phyloP scores from a whole-genome alignment of 2,113 vertebrate species.

The Rhodinocichla rosea region DNA sequence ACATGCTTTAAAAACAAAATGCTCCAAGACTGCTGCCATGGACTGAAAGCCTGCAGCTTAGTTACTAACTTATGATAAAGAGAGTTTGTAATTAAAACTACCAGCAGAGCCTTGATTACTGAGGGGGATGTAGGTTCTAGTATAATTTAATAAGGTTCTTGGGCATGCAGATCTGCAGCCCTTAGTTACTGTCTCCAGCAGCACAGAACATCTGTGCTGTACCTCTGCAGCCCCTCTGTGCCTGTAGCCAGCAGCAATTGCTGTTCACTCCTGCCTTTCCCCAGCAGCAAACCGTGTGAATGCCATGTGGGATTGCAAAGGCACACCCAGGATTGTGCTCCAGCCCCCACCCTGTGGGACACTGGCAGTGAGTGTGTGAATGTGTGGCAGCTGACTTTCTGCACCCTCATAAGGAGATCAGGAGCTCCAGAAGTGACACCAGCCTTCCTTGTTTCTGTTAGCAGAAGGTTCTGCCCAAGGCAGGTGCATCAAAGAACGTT shows the following conservation, averaged over 20 bases:
- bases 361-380: neutral
- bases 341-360: neutral
- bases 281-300: neutral
- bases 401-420: neutral
- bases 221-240: neutral
- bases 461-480: neutral
- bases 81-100: neutral
- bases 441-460: neutral
- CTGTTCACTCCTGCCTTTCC: neutral
- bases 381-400: neutral
- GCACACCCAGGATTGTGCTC: rapidly evolving
- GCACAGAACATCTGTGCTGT: neutral
- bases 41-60: neutral
- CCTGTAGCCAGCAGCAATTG: neutral
- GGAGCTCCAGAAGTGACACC: neutral
- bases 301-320: neutral
- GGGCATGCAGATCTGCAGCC: neutral
- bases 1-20: neutral
- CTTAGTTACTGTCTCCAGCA: neutral
- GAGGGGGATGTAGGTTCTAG: neutral
- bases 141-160: neutral
- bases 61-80: neutral
- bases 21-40: neutral
- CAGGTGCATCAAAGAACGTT: neutral
- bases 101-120: neutral